These are phyloP conservation scores for Scotopteryx bipunctaria DNA, from an alignment of 2,888 invertebrate species.

Conservation along the genomic window DNA sequence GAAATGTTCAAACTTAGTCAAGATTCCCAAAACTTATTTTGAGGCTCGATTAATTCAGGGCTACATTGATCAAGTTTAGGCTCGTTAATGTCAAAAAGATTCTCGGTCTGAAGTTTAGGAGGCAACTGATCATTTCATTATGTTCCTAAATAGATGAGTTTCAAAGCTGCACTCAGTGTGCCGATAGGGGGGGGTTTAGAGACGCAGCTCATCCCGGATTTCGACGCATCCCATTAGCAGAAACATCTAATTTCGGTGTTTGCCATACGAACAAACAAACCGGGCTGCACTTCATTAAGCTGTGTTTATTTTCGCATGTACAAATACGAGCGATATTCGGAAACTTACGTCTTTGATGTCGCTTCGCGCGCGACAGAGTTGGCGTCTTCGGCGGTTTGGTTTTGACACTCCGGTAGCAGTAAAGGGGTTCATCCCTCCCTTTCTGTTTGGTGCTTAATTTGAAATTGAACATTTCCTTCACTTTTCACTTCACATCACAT, in stretches of 20 bases:
- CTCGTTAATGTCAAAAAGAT: neutral
- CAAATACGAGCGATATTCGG: constrained; percentile 41
- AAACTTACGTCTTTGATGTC: constrained; percentile 79
- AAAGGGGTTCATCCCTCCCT: constrained; percentile 76
- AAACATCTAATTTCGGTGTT: constrained; percentile 62
- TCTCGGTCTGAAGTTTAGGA: neutral
- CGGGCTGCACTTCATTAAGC: constrained; percentile 65
- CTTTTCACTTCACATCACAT: constrained; percentile 43
- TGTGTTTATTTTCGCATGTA: constrained; percentile 61
- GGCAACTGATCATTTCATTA: too few species aligned
- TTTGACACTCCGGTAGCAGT: constrained; percentile 76
- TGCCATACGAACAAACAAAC: constrained; percentile 52
- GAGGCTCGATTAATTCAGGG: neutral
- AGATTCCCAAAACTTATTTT: neutral
- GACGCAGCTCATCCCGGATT: constrained; percentile 38
- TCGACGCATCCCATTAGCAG: constrained; percentile 55
- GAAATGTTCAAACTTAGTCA: neutral
- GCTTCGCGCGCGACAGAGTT: constrained; percentile 73
- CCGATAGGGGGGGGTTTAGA: constrained; percentile 10
- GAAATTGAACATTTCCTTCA: constrained; percentile 80
- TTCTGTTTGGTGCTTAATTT: constrained; percentile 78
- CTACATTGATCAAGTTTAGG: neutral
- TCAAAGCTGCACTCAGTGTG: constrained; percentile 10
- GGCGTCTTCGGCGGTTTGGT: constrained; percentile 84
- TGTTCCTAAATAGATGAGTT: constrained; percentile 3